Evolutionary conservation across 2,888 invertebrate species (phyloP).

Genomic region (Cantharis rustica): DNA sequence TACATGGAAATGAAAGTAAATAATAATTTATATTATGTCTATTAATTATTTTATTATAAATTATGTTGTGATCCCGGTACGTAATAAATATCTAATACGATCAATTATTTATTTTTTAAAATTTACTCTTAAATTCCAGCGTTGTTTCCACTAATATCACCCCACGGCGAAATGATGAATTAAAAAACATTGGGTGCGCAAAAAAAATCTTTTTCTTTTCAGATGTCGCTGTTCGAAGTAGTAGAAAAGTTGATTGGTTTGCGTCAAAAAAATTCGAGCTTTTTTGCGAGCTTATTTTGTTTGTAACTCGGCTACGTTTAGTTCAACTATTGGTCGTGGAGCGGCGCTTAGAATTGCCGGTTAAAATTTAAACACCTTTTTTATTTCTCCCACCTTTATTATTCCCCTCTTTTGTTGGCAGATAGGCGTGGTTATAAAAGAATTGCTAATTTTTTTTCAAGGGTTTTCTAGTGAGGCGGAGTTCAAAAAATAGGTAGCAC

Average conservation of each 20-base stretch:
- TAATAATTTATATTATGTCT: not conserved
- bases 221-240: not conserved
- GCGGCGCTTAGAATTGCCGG: conserved; percentile 17
- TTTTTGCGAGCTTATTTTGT: not conserved
- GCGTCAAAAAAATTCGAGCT: not conserved
- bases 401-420: conserved; percentile 35
- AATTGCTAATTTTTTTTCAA: conserved; percentile 47
- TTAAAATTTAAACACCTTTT: conserved; percentile 11
- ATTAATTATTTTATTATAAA: not conserved
- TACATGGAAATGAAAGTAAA: not conserved
- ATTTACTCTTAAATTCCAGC: not conserved
- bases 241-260: not conserved
- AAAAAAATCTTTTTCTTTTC: not conserved
- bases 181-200: not conserved
- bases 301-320: not conserved
- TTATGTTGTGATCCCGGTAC: not conserved
- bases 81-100: not conserved
- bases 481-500: conserved; percentile 52
- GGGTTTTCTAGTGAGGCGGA: conserved; percentile 50
- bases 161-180: not conserved
- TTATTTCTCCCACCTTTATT: conserved; percentile 25
- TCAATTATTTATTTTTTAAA: not conserved
- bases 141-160: not conserved
- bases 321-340: conserved; percentile 9
- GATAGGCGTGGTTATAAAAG: conserved; percentile 41